These are phyloP conservation scores for Nothobranchius kuhntae DNA, from an alignment of 2,113 vertebrate species.

Conservation along the genomic window DNA sequence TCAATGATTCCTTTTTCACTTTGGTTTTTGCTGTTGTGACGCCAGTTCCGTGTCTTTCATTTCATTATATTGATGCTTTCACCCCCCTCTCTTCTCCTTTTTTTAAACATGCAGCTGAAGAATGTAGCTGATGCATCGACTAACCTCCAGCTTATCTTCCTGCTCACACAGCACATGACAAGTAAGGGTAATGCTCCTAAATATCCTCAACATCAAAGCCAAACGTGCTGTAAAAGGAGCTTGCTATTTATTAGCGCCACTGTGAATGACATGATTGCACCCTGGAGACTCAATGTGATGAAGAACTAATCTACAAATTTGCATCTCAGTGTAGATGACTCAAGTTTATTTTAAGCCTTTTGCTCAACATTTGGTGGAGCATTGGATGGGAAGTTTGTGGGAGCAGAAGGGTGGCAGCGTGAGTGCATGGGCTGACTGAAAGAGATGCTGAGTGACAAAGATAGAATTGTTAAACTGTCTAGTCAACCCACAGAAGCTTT, in stretches of 20 bases:
- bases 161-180: slow-evolving; percentile 43
- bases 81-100: slow-evolving; percentile 18
- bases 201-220: slow-evolving; percentile 59
- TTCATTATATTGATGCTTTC: slow-evolving; percentile 44
- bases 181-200: slow-evolving; percentile 47
- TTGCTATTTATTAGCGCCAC: slow-evolving; percentile 60
- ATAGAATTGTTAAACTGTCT: slow-evolving; percentile 23
- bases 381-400: slow-evolving; percentile 23
- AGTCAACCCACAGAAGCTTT: slow-evolving; percentile 16
- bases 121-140: slow-evolving; percentile 44
- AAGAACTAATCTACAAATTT: slow-evolving; percentile 64
- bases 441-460: slow-evolving; percentile 1
- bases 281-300: slow-evolving; percentile 50
- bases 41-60: slow-evolving; percentile 47
- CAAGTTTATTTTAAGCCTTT: slow-evolving; percentile 46
- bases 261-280: slow-evolving; percentile 73
- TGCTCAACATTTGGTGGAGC: slow-evolving; percentile 33
- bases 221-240: slow-evolving; percentile 61
- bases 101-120: slow-evolving; percentile 22
- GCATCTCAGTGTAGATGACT: slow-evolving; percentile 46
- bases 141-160: slow-evolving; percentile 31
- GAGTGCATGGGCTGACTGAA: not conserved
- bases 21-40: not conserved
- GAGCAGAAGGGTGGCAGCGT: slow-evolving; percentile 20
- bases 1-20: not conserved